Evolutionary conservation across 2,888 invertebrate species (phyloP).

Genomic region (Carabus problematicus): DNA sequence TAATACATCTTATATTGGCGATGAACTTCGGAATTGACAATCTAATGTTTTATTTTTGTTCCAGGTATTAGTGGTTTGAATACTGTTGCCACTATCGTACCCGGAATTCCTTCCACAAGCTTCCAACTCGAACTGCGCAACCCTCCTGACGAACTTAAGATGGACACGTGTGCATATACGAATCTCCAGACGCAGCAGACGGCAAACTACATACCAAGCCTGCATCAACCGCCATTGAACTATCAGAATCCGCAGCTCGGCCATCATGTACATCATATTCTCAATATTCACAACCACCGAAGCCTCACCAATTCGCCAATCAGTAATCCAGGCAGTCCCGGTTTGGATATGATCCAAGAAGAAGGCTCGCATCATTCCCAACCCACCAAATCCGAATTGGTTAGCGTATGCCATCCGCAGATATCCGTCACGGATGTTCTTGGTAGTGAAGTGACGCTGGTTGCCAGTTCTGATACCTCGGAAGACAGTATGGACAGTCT

Average conservation of each 20-base stretch:
- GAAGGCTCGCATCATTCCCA: constrained; percentile 65
- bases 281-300: constrained; percentile 62
- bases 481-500: constrained; percentile 75
- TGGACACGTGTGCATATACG: constrained; percentile 56
- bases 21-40: too few species aligned
- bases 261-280: constrained; percentile 56
- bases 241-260: constrained; percentile 41
- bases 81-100: constrained; percentile 73
- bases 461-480: constrained; percentile 76
- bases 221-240: constrained; percentile 48
- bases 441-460: constrained; percentile 82
- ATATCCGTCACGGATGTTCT: constrained; percentile 92
- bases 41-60: neutral
- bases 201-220: constrained; percentile 46
- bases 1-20: too few species aligned
- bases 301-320: constrained; percentile 69
- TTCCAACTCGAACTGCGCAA: constrained; percentile 55
- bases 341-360: constrained; percentile 80
- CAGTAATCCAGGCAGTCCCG: constrained; percentile 70
- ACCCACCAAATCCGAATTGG: constrained; percentile 20
- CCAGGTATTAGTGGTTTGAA: constrained; percentile 77
- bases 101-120: constrained; percentile 69
- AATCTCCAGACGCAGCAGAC: constrained; percentile 38
- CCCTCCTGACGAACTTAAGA: constrained; percentile 58
- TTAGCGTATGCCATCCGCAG: constrained; percentile 70